Percentiles rank a stretch among this genome's conserved stretches.
phyloP scores from a whole-genome alignment of 2,797 vertebrate species.

The Cyprinella venusta region DNA sequence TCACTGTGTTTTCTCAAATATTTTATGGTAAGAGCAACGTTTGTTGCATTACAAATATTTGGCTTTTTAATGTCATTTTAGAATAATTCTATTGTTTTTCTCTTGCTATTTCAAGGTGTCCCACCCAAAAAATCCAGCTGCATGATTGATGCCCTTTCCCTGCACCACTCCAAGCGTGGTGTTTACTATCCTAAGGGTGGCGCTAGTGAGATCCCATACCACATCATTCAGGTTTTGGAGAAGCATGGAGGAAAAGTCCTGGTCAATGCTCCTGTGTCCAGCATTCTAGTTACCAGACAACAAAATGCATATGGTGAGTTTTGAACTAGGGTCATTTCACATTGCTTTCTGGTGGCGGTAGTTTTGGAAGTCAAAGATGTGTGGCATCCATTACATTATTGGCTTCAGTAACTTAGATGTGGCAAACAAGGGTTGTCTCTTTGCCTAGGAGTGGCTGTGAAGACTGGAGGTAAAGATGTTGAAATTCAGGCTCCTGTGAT shows the following conservation, averaged over 20 bases:
- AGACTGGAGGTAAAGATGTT: not conserved
- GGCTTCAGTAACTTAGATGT: not conserved
- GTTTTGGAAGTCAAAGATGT: not conserved
- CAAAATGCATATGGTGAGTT: conserved; percentile 28
- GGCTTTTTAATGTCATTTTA: rapidly evolving
- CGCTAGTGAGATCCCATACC: conserved; percentile 32
- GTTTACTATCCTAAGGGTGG: conserved; percentile 45
- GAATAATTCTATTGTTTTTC: not conserved
- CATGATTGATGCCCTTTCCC: conserved; percentile 34
- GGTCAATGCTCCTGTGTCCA: conserved; percentile 24
- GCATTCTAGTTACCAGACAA: conserved; percentile 4
- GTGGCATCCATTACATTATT: no score
- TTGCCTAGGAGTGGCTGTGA: conserved; percentile 32
- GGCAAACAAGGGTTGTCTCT: not conserved
- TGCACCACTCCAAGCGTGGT: conserved; percentile 43
- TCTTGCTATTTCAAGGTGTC: not conserved
- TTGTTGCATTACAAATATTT: not conserved
- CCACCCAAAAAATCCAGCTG: conserved; percentile 33
- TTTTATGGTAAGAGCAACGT: not conserved
- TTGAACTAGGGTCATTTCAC: not conserved
- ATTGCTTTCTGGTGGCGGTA: rapidly evolving
- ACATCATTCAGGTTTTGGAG: conserved; percentile 38
- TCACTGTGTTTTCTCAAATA: conserved; percentile 5
- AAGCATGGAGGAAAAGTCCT: conserved; percentile 38
- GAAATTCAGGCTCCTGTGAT: conserved; percentile 5